Base-by-base conservation (phyloP, 1,140 invertebrate genomes). In the Drosophila repleta region DNA sequence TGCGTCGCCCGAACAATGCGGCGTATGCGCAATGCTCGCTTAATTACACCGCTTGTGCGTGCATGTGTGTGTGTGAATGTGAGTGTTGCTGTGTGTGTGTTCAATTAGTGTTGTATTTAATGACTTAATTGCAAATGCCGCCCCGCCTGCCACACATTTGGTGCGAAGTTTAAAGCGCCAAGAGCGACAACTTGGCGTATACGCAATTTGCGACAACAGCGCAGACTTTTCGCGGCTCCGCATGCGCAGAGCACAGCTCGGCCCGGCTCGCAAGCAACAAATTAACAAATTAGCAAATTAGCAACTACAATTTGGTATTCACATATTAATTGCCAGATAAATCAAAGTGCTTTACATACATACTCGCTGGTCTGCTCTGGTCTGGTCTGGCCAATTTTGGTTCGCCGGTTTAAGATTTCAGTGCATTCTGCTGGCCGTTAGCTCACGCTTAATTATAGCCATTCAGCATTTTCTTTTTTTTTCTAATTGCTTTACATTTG, bases 41-140 rank as follows among this genome's bases (percentile, higher is more conserved):
- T 84, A 84, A 84, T 79, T 84, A 73, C 76, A 72, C 29, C 35
- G 43, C 61, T 64, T 45, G 49, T 57, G 58, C 20, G 39, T 43
- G n/a, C n/a, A 15, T 18, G 6, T 17, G 56, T 67, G 26, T n/a
- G n/a, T 45, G 74, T 73, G n/a, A n/a, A n/a, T n/a, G 69, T 69
- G 61, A 48, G 55, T 61, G 39, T 17, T 11, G 13, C 57, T 49
- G 58, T 62, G 29, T 29, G 74, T 68, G 63, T 70, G 64, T 52
- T 75, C 78, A 87, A 85, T 87, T 78, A 35, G 32, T 35, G 32
- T 13, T 72, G 67, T 82, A 82, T 87, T 76, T 87, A 85, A 85
- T 85, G 74, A 85, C 82, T 85, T 82, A 82, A 85, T 85, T 75
- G 74, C 63, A 70, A 35, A 55, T 49, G 73, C 48, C 73, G 73